phyloP scores from a whole-genome alignment of 2,797 vertebrate species.

The Gambelia wislizenii region DNA sequence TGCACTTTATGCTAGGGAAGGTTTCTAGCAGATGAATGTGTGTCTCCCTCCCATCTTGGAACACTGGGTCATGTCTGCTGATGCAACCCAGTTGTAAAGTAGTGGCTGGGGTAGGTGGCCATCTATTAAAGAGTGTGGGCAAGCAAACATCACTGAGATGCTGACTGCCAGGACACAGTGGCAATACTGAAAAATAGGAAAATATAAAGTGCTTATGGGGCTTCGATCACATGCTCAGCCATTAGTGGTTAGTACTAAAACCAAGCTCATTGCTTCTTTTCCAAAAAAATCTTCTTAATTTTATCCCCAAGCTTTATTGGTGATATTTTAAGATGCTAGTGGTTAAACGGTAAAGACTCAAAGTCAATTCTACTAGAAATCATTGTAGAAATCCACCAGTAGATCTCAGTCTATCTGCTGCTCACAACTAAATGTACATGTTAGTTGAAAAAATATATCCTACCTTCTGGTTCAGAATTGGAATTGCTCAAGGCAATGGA shows the following conservation, averaged over 20 bases:
- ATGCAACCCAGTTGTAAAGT: background rate
- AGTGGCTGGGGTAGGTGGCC: background rate
- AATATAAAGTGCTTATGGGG: no score
- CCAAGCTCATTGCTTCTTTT: no score
- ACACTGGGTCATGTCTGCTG: background rate
- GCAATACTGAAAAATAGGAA: no score
- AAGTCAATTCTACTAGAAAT: background rate
- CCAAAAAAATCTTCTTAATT: no score
- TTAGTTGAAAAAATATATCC: background rate
- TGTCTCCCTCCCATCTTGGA: background rate
- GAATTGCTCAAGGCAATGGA: background rate
- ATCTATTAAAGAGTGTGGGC: background rate
- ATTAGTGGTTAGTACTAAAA: no score
- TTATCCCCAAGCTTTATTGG: no score
- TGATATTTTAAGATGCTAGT: no score
- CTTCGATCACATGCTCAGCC: no score
- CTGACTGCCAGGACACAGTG: background rate
- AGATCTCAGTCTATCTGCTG: background rate
- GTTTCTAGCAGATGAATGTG: no score
- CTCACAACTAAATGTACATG: background rate
- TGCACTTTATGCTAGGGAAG: no score
- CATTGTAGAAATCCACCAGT: background rate
- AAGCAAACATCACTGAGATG: no score
- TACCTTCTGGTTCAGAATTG: background rate
- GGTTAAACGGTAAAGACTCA: background rate